Conservation (phyloP, 2,797 vertebrate genomes). For the Tenualosa ilisha region DNA sequence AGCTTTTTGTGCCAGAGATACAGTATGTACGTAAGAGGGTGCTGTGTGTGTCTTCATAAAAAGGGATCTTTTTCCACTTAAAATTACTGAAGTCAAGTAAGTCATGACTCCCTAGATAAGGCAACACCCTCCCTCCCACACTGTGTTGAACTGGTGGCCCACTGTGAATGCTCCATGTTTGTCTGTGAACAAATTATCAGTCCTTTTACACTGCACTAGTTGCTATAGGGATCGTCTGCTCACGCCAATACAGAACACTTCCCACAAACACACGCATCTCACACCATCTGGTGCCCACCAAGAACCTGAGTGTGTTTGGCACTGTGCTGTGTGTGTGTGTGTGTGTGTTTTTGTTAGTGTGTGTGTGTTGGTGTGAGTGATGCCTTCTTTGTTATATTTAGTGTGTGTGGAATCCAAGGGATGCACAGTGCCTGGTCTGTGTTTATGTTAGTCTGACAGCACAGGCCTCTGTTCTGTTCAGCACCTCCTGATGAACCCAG, state of each 20-base stretch:
- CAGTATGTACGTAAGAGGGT: not conserved
- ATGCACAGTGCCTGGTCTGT: conserved; percentile 11
- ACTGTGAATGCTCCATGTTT: not conserved
- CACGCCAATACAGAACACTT: not conserved
- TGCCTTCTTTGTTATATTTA: conserved; percentile 33
- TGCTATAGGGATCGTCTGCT: not conserved
- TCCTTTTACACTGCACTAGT: not conserved
- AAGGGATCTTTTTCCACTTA: not conserved
- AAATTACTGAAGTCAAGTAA: not conserved
- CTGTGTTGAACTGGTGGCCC: not conserved
- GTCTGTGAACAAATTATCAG: not conserved
- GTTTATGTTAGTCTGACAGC: conserved; percentile 28
- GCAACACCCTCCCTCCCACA: conserved; percentile 3
- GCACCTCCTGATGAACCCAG: not conserved
- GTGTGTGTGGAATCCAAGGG: conserved; percentile 29
- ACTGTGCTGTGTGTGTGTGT: not conserved
- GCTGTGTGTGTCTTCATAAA: not conserved
- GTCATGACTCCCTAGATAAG: not conserved
- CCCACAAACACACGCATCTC: not conserved
- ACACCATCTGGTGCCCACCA: conserved; percentile 3
- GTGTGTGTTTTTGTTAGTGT: conserved; percentile 23
- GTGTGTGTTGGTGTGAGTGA: conserved; percentile 27
- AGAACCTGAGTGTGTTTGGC: not conserved
- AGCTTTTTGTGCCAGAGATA: not conserved
- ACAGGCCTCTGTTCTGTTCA: not conserved